phyloP scores from a whole-genome alignment of 2,113 vertebrate genomes.

The Crocuta crocuta region DNA sequence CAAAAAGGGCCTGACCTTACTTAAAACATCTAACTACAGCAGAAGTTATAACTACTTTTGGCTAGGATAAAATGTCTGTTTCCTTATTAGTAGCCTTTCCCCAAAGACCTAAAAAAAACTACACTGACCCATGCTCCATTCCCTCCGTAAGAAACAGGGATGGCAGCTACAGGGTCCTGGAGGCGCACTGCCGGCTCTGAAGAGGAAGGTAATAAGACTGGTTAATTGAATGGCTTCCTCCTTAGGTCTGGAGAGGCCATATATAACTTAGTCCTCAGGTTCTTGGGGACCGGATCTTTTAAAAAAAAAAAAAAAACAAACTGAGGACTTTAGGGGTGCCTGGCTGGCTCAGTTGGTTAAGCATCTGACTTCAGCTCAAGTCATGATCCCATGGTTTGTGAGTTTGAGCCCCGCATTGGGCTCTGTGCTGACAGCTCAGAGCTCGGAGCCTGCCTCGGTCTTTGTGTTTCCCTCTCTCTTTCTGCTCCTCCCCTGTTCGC shows the following conservation, averaged over 20 bases:
- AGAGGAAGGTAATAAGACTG: neutral
- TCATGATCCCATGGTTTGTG: too few species aligned
- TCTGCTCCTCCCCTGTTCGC: too few species aligned
- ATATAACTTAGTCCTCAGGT: neutral
- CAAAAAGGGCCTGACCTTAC: neutral
- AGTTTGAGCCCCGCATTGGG: too few species aligned
- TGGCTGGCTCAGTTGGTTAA: too few species aligned
- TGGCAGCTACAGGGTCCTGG: neutral
- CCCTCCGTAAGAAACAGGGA: neutral
- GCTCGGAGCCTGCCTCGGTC: too few species aligned
- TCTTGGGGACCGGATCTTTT: neutral
- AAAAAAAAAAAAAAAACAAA: neutral
- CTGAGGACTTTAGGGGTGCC: too few species aligned
- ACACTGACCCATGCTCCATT: neutral
- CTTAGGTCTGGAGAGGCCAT: neutral
- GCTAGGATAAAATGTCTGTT: neutral
- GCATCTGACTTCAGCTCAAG: too few species aligned
- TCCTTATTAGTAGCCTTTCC: slow-evolving; percentile 1
- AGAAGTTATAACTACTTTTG: neutral
- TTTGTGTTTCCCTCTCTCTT: too few species aligned
- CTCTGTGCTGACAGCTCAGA: too few species aligned
- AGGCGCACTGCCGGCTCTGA: neutral
- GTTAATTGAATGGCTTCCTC: neutral
- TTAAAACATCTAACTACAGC: neutral
- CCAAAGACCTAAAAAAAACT: neutral